Percentiles rank a stretch among this genome's conserved stretches.
phyloP scores from a whole-genome alignment of 2,113 vertebrate genomes.

The Montifringilla adamsi region DNA sequence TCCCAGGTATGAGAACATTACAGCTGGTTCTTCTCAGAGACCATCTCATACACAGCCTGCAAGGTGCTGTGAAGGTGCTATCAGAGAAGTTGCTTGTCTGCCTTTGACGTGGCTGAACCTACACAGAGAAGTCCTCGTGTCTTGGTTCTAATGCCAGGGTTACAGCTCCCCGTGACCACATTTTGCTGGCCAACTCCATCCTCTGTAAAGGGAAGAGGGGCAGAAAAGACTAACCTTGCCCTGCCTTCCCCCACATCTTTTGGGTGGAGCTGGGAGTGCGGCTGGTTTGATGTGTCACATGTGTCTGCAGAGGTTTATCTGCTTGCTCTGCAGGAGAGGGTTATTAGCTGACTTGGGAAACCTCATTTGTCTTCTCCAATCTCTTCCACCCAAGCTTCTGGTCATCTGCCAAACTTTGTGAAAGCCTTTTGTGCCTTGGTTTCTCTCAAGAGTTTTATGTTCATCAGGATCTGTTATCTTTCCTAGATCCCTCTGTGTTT shows the following conservation, averaged over 20 bases:
- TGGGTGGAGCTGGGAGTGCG: not conserved
- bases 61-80: not conserved
- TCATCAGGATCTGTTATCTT: not conserved
- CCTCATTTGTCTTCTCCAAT: not conserved
- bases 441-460: not conserved
- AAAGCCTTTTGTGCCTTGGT: not conserved
- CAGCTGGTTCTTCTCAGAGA: not conserved
- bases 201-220: not conserved
- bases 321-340: not conserved
- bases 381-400: not conserved
- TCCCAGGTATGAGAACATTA: not conserved
- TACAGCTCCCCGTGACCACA: rapidly evolving
- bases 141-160: not conserved
- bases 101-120: not conserved
- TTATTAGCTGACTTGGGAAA: not conserved
- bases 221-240: not conserved
- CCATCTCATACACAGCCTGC: not conserved
- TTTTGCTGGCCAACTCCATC: not conserved
- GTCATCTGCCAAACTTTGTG: not conserved
- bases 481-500: not conserved
- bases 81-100: not conserved
- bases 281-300: not conserved
- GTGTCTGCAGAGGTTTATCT: not conserved
- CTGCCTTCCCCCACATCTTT: not conserved
- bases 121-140: not conserved